Evolutionary conservation across 2,888 invertebrate genomes (phyloP).

Genomic region (Priocnemis perturbator): DNA sequence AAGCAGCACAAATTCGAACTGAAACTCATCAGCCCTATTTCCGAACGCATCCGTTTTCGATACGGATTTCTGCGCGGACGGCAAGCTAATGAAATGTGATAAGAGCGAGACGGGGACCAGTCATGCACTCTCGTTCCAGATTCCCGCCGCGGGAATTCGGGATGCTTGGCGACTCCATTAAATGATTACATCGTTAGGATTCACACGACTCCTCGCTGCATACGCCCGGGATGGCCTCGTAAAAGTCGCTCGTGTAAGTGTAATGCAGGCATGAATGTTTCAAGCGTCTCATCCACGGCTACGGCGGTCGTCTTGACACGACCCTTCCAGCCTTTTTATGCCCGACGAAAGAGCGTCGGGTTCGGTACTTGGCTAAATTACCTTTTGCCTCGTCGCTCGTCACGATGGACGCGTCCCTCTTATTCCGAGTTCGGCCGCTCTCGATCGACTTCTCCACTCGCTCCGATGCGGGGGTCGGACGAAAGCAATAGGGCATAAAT

Average conservation of each 20-base stretch:
- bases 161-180: constrained; percentile 37
- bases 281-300: constrained; percentile 26
- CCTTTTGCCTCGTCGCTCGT: neutral
- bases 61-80: too few relatives aligned
- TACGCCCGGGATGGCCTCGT: constrained; percentile 18
- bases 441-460: too few relatives aligned
- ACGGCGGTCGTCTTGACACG: constrained; percentile 15
- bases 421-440: neutral
- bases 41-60: too few relatives aligned
- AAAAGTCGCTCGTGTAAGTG: constrained; percentile 41
- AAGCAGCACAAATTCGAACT: too few relatives aligned
- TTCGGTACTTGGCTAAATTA: constrained; percentile 25
- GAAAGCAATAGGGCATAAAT: too few relatives aligned
- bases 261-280: constrained; percentile 32
- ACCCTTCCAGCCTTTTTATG: constrained; percentile 22
- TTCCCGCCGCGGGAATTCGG: too few relatives aligned
- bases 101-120: too few relatives aligned
- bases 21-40: too few relatives aligned
- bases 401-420: neutral
- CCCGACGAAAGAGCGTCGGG: neutral
- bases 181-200: constrained; percentile 49
- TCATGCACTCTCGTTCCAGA: too few relatives aligned
- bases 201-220: constrained; percentile 14
- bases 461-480: too few relatives aligned
- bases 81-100: too few relatives aligned